Conservation (phyloP, 2,797 vertebrate species). For the Malacoctenus gilli region DNA sequence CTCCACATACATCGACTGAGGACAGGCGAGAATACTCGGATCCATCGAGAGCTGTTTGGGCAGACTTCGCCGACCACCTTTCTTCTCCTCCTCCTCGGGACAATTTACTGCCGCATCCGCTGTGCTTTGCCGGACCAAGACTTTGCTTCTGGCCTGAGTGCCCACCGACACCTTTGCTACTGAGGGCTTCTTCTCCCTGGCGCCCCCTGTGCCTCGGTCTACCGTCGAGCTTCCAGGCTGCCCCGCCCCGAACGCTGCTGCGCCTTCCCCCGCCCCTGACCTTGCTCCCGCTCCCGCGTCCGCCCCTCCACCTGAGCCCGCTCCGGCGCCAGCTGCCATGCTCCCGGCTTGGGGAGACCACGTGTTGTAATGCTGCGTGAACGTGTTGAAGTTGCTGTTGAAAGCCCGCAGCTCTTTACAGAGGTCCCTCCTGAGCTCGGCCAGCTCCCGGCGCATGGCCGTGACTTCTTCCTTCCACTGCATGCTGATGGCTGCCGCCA, state of each 20-base stretch:
- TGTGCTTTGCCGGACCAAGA: constrained; percentile 81
- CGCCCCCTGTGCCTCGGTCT: constrained; percentile 51
- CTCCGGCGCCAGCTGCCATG: constrained; percentile 51
- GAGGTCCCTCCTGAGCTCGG: constrained; percentile 82
- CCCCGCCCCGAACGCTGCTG: constrained; percentile 16
- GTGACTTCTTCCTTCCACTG: constrained; percentile 86
- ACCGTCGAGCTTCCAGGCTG: constrained; percentile 33
- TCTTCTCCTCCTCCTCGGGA: constrained; percentile 77
- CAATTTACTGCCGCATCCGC: constrained; percentile 83
- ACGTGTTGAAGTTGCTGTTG: constrained; percentile 84
- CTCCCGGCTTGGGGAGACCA: constrained; percentile 81
- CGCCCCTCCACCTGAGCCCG: constrained; percentile 34
- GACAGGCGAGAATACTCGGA: constrained; percentile 75
- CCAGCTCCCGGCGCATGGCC: constrained; percentile 82
- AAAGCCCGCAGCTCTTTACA: constrained; percentile 84
- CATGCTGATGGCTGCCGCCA: constrained; percentile 84
- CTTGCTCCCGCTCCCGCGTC: constrained; percentile 31
- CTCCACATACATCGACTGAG: constrained; percentile 78
- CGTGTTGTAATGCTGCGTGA: constrained; percentile 84
- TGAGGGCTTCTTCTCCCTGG: constrained; percentile 69
- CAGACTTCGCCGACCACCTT: constrained; percentile 57
- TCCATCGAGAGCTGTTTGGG: constrained; percentile 80
- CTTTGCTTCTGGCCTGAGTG: constrained; percentile 82
- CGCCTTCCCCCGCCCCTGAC: constrained; percentile 1
- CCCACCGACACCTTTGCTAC: constrained; percentile 81